Evolutionary conservation across 2,888 invertebrate species (phyloP).

Genomic region (Cotesia congregata): DNA sequence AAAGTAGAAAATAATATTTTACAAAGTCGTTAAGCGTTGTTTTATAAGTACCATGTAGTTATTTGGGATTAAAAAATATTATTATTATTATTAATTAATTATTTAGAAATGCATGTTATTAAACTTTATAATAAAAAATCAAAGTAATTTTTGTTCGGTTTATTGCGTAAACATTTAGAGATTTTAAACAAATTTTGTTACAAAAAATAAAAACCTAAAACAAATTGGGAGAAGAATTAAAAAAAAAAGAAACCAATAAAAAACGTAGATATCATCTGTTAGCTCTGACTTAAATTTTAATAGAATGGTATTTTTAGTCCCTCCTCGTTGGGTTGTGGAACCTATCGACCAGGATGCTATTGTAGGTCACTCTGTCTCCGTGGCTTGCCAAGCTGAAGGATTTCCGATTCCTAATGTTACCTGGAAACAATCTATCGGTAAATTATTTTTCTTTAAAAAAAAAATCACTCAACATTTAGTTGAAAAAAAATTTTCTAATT

Average conservation of each 20-base stretch:
- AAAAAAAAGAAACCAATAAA: not conserved
- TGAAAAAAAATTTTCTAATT: no score
- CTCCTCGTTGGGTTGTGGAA: conserved; percentile 82
- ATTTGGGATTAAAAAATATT: conserved; percentile 37
- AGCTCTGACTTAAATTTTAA: conserved; percentile 47
- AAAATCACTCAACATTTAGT: no score
- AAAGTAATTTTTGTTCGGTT: not conserved
- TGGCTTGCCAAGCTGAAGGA: conserved; percentile 83
- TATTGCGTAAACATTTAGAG: not conserved
- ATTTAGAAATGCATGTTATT: conserved; percentile 51
- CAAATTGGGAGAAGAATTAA: not conserved
- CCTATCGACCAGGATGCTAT: conserved; percentile 81
- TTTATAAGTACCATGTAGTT: conserved; percentile 54
- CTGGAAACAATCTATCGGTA: conserved; percentile 74
- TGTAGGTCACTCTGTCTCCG: conserved; percentile 78
- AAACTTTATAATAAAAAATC: conserved; percentile 28
- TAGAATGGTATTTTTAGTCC: conserved; percentile 74
- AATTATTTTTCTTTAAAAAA: conserved; percentile 48
- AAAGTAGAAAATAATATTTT: conserved; percentile 42
- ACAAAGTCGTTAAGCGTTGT: conserved; percentile 46
- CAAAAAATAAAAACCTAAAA: not conserved
- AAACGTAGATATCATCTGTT: not conserved
- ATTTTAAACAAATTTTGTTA: not conserved
- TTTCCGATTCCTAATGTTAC: conserved; percentile 78
- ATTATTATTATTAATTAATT: conserved; percentile 6